These are phyloP conservation scores for Pachliopta kotzebuea DNA, from an alignment of 2,888 invertebrate species.

Conservation along the genomic window DNA sequence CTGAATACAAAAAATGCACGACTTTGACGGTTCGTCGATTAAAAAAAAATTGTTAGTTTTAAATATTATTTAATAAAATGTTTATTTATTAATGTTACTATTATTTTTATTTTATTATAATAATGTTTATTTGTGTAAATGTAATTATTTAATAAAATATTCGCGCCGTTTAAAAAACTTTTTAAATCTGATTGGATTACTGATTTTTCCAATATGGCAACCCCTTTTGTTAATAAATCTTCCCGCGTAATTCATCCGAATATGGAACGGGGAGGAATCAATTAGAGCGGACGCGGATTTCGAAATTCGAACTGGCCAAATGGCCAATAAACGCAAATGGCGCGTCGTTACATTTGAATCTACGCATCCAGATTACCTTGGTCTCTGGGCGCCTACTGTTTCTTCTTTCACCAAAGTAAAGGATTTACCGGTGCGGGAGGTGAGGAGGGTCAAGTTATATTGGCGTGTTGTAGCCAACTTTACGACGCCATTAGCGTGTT, in stretches of 20 bases:
- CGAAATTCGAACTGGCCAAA: conserved; percentile 62
- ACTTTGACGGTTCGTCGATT: no score
- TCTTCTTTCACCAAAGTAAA: conserved; percentile 20
- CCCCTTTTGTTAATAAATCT: conserved; percentile 36
- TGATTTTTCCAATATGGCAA: conserved; percentile 31
- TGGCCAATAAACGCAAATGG: conserved; percentile 72
- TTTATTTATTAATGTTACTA: no score
- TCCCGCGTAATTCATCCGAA: conserved; percentile 50
- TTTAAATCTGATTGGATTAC: conserved; percentile 8
- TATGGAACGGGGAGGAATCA: conserved; percentile 57
- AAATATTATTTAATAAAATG: no score
- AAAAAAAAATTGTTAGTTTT: no score
- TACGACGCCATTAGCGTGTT: conserved; percentile 66
- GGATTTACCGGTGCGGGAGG: conserved; percentile 30
- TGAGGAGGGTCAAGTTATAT: conserved; percentile 41
- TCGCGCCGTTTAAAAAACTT: neutral
- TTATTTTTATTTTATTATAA: no score
- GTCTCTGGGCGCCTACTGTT: conserved; percentile 35
- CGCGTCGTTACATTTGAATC: conserved; percentile 54
- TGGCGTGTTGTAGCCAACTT: conserved; percentile 51
- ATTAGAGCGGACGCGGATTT: conserved; percentile 63
- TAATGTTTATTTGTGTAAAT: no score
- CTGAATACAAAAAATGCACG: no score
- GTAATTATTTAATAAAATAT: no score
- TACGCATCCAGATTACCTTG: conserved; percentile 48